A percentile compares a stretch with the other conserved stretches of the same genome.
These are phyloP conservation scores for Sandelia bainsii DNA, from an alignment of 2,797 vertebrate species.

Conservation along the genomic window DNA sequence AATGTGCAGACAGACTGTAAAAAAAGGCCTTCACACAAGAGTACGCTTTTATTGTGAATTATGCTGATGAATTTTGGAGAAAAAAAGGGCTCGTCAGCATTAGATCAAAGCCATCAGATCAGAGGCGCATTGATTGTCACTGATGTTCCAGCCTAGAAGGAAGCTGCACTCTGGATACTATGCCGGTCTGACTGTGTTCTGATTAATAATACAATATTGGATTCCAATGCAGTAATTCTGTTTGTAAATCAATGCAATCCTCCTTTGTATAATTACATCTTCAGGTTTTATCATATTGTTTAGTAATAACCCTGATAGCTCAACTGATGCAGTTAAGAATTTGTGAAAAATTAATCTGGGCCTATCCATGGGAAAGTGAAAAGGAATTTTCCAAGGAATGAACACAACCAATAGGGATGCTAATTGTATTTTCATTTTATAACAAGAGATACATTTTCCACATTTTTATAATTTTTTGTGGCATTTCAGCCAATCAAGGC, in stretches of 20 bases:
- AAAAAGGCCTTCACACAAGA: neutral
- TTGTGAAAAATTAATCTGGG: conserved; percentile 32
- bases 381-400: conserved; percentile 13
- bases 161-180: neutral
- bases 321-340: conserved; percentile 28
- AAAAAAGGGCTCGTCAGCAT: neutral
- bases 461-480: conserved; percentile 4
- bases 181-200: neutral
- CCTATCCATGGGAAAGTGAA: conserved; percentile 24
- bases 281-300: conserved; percentile 15
- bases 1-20: neutral
- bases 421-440: neutral
- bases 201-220: conserved; percentile 35
- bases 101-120: neutral
- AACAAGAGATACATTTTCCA: neutral
- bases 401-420: neutral
- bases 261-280: conserved; percentile 31
- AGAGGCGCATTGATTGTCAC: neutral
- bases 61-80: neutral
- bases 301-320: conserved; percentile 29
- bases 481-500: conserved; percentile 3
- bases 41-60: neutral
- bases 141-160: neutral
- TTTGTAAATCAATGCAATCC: conserved; percentile 27
- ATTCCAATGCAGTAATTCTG: conserved; percentile 21